These are phyloP conservation scores for Heteromyza rotundicornis DNA, from an alignment of 2,888 invertebrate species.

Conservation along the genomic window DNA sequence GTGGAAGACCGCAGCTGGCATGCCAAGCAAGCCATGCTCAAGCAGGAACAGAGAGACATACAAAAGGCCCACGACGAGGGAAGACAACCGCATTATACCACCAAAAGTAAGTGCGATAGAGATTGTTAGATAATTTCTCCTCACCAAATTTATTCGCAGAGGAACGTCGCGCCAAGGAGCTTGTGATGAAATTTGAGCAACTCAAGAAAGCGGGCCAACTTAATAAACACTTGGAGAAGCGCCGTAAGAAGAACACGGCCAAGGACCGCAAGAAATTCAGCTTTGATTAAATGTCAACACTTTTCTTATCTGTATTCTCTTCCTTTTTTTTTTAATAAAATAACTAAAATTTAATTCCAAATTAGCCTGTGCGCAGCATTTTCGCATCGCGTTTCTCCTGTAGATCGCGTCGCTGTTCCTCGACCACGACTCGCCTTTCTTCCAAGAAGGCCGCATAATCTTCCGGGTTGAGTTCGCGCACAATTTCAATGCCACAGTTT, in stretches of 20 bases:
- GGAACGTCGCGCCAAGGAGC: conserved; percentile 75
- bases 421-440: conserved; percentile 73
- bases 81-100: conserved; percentile 74
- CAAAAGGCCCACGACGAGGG: conserved; percentile 70
- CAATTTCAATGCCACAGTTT: conserved; percentile 85
- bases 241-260: conserved; percentile 74
- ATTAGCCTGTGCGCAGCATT: conserved; percentile 79
- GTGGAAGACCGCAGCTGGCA: conserved; percentile 69
- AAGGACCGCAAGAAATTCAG: conserved; percentile 61
- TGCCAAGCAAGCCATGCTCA: conserved; percentile 65
- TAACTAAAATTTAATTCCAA: background rate
- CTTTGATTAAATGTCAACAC: conserved; percentile 44
- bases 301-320: conserved; percentile 16
- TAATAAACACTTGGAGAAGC: conserved; percentile 80
- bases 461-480: conserved; percentile 74
- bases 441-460: conserved; percentile 85
- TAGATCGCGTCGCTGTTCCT: conserved; percentile 76
- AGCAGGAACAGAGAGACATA: conserved; percentile 67
- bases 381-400: conserved; percentile 89
- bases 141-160: conserved; percentile 67
- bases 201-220: conserved; percentile 79
- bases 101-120: conserved; percentile 70
- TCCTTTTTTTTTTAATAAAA: conserved; percentile 6
- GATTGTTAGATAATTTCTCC: background rate
- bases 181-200: conserved; percentile 81